Conservation (phyloP, 2,113 vertebrate genomes). For the Elgaria multicarinata region DNA sequence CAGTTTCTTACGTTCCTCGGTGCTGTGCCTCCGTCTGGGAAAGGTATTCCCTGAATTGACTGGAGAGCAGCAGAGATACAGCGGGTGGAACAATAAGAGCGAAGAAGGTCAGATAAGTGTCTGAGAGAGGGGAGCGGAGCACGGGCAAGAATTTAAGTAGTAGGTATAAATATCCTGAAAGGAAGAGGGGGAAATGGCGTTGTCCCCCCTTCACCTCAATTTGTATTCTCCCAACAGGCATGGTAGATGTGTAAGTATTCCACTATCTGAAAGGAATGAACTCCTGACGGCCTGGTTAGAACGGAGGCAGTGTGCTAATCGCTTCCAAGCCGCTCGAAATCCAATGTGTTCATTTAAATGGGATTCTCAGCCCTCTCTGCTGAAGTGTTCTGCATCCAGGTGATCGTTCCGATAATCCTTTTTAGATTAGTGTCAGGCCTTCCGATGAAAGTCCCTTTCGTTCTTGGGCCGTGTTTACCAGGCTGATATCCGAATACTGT, state of each 20-base stretch:
- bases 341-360: conserved; percentile 15
- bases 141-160: not conserved
- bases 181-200: too few relatives aligned
- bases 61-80: not conserved
- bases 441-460: conserved; percentile 45
- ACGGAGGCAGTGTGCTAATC: conserved; percentile 25
- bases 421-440: conserved; percentile 65
- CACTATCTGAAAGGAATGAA: conserved; percentile 40
- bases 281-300: conserved; percentile 35
- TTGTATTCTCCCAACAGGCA: not conserved
- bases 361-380: conserved; percentile 14
- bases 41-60: not conserved
- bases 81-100: too few relatives aligned
- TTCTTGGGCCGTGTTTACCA: conserved; percentile 66
- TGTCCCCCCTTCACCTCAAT: conserved; percentile 1
- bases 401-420: conserved; percentile 63
- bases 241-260: not conserved
- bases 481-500: conserved; percentile 74
- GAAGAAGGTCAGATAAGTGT: too few relatives aligned
- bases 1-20: too few relatives aligned
- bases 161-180: not conserved
- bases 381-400: conserved; percentile 29
- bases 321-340: conserved; percentile 13
- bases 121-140: not conserved
- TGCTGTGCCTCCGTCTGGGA: not conserved